Percentiles rank a stretch among this genome's conserved stretches.
Conservation (phyloP, 2,888 invertebrate species). For the Drosophila stalkeri region DNA sequence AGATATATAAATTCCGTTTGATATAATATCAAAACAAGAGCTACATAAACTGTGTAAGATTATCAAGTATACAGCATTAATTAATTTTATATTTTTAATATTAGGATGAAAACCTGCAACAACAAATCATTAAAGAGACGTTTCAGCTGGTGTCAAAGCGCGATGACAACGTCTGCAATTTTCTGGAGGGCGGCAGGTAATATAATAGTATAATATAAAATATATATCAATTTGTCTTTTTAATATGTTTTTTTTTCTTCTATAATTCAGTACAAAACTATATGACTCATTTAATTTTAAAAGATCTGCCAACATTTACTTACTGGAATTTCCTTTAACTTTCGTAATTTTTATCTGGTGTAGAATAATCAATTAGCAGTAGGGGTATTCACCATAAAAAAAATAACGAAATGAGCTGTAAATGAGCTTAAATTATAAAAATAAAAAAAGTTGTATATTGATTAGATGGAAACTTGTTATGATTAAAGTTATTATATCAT, state of each 20-base stretch:
- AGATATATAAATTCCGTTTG: not conserved
- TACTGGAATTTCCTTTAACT: not conserved
- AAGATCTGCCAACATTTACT: not conserved
- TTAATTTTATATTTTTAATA: not conserved
- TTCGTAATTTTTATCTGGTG: not conserved
- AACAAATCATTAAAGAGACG: slow-evolving; percentile 99
- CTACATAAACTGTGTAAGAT: no score
- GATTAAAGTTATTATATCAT: no score
- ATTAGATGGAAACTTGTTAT: not conserved
- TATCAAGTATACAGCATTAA: not conserved
- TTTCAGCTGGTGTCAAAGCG: slow-evolving; percentile 99
- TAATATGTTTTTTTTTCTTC: not conserved
- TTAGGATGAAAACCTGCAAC: slow-evolving; percentile 99
- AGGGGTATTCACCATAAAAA: not conserved
- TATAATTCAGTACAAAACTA: not conserved
- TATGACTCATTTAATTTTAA: no score
- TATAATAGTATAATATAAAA: not conserved
- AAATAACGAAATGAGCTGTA: no score
- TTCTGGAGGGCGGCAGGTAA: slow-evolving; percentile 98
- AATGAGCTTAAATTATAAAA: no score
- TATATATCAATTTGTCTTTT: not conserved
- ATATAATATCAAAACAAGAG: not conserved
- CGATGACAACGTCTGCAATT: slow-evolving; percentile 99
- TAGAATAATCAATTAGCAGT: not conserved
- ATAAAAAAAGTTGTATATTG: not conserved